Evolutionary conservation across 2,888 invertebrate species (phyloP).

Genomic region (Lysandra coridon): DNA sequence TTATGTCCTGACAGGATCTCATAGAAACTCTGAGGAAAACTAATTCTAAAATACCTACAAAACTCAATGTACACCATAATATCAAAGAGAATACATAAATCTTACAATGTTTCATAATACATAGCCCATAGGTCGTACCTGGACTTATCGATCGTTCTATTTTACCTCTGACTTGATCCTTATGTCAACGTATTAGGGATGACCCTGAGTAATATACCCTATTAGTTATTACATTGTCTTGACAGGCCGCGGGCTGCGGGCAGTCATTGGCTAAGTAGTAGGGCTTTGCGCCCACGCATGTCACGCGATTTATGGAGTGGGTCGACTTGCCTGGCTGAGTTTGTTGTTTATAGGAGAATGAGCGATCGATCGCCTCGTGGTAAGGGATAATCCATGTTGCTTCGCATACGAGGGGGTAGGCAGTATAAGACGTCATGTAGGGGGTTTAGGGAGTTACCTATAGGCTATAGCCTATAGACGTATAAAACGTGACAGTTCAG

Average conservation of each 20-base stretch:
- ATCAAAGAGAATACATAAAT: neutral
- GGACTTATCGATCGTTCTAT: neutral
- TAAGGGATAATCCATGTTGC: no score
- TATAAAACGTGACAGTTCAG: no score
- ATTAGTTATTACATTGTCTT: neutral
- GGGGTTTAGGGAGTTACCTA: no score
- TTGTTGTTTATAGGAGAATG: neutral
- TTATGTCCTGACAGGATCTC: no score
- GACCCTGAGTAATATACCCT: neutral
- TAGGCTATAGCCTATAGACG: no score
- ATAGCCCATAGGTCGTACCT: neutral
- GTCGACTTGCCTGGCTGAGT: neutral
- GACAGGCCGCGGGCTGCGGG: conserved; percentile 25
- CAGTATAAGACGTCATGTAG: no score
- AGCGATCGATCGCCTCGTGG: no score
- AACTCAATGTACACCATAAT: neutral
- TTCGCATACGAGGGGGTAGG: no score
- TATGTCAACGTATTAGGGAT: neutral
- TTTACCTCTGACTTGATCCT: neutral
- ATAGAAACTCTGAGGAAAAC: no score
- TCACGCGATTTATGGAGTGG: conserved; percentile 16
- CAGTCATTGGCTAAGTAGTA: neutral
- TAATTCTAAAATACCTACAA: no score
- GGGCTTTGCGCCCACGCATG: conserved; percentile 13
- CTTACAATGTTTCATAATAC: neutral